Percentiles rank a stretch among this genome's conserved stretches.
Evolutionary conservation across 2,797 vertebrate genomes (phyloP).

Genomic region (Agapornis canus): DNA sequence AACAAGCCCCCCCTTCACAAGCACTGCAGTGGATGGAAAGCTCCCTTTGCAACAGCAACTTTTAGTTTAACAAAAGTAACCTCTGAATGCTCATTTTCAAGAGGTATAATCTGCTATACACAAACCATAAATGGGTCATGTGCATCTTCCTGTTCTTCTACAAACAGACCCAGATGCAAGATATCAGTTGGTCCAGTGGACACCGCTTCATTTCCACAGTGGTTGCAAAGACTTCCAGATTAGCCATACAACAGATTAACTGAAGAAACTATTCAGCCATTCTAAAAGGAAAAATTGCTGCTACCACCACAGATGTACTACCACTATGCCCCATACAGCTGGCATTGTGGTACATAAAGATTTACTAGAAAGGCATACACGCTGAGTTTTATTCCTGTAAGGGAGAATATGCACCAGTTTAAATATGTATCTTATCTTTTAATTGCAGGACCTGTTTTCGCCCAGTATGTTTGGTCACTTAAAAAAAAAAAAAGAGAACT

Average conservation of each 20-base stretch:
- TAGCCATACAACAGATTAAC: neutral
- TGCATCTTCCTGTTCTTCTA: neutral
- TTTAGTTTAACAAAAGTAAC: neutral
- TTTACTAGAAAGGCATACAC: neutral
- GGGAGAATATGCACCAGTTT: neutral
- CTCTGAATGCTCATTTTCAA: neutral
- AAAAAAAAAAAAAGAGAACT: neutral
- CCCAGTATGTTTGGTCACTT: neutral
- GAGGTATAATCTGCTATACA: neutral
- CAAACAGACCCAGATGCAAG: neutral
- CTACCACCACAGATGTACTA: neutral
- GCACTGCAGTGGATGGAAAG: neutral
- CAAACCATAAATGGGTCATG: neutral
- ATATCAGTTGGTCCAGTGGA: neutral
- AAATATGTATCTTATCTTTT: neutral
- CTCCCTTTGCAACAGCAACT: neutral
- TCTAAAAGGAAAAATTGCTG: neutral
- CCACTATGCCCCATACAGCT: neutral
- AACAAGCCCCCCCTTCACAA: neutral
- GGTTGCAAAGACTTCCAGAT: neutral
- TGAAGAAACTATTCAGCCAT: neutral
- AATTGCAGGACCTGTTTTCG: conserved; percentile 1
- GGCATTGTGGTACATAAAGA: neutral
- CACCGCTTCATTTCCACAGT: neutral
- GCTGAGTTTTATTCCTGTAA: neutral